phyloP scores from a whole-genome alignment of 2,888 invertebrate genomes.

The Tuberolachnus salignus region DNA sequence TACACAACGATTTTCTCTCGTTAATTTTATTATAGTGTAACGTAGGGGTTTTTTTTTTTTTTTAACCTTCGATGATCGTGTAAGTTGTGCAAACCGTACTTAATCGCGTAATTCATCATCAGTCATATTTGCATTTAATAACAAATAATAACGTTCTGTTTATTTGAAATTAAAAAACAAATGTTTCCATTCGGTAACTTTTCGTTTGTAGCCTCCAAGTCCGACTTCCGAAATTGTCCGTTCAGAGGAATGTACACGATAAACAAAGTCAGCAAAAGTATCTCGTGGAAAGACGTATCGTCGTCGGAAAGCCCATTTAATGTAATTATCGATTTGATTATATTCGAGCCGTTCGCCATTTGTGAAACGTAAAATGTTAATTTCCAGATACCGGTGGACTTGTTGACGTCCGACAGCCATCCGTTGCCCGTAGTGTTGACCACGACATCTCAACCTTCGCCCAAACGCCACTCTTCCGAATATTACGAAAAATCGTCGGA shows the following conservation, averaged over 20 bases:
- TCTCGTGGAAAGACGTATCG: conserved; percentile 35
- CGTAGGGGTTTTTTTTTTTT: no score
- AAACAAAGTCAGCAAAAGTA: conserved; percentile 32
- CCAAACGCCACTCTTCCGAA: conserved; percentile 45
- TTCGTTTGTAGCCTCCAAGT: conserved; percentile 31
- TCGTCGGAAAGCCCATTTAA: conserved; percentile 17
- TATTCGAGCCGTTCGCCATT: no score
- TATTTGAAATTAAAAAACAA: not conserved
- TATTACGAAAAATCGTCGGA: conserved; percentile 47
- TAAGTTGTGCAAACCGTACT: no score
- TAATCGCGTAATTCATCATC: no score
- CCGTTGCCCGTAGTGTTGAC: not conserved
- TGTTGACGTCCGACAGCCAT: conserved; percentile 44
- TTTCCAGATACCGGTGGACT: conserved; percentile 34
- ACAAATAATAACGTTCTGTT: no score
- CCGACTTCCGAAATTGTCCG: conserved; percentile 40
- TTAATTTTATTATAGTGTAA: no score
- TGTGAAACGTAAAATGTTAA: not conserved
- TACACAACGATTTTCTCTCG: no score
- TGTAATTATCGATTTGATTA: conserved; percentile 10
- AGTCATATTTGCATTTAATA: no score
- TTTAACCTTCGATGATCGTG: no score
- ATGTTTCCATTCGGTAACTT: not conserved
- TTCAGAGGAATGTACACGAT: conserved; percentile 42
- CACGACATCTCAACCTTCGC: not conserved